Evolutionary conservation across 2,113 vertebrate genomes (phyloP).

Genomic region (Strix aluco): DNA sequence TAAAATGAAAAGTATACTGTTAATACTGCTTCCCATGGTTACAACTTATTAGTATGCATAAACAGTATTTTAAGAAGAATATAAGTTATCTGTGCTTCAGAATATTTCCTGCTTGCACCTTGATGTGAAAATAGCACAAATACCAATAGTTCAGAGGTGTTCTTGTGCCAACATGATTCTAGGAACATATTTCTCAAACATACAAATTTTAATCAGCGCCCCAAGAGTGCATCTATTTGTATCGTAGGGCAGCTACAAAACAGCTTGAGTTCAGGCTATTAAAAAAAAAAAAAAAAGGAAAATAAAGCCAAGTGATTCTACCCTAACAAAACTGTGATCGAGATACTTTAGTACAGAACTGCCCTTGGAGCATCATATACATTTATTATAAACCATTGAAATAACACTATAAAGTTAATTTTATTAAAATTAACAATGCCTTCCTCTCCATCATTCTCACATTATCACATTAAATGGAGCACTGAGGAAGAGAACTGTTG

Average conservation of each 20-base stretch:
- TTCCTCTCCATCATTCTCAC: not conserved
- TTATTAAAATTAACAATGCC: conserved; percentile 50
- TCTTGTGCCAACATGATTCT: not conserved
- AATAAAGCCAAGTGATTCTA: not conserved
- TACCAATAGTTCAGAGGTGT: not conserved
- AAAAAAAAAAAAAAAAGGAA: not conserved
- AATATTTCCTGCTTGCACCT: not conserved
- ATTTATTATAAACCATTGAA: conserved; percentile 24
- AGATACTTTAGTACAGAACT: not conserved
- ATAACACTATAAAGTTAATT: conserved; percentile 47
- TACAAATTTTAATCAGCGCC: conserved; percentile 35
- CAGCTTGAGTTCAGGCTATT: conserved; percentile 19
- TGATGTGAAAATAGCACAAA: not conserved
- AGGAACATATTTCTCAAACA: conserved; percentile 19
- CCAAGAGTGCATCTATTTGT: not conserved
- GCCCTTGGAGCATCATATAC: not conserved
- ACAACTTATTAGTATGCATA: conserved; percentile 50
- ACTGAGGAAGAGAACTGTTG: not conserved
- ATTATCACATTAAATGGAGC: not conserved
- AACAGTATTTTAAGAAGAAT: conserved; percentile 43
- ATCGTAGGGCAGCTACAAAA: conserved; percentile 3
- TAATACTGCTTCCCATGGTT: conserved; percentile 18
- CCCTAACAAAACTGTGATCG: not conserved
- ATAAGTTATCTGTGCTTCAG: not conserved
- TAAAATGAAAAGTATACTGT: conserved; percentile 50